Evolutionary conservation across 2,888 invertebrate species (phyloP), one percentile per base, ranked within the genome.

Genomic region (Conus canariensis): DNA sequence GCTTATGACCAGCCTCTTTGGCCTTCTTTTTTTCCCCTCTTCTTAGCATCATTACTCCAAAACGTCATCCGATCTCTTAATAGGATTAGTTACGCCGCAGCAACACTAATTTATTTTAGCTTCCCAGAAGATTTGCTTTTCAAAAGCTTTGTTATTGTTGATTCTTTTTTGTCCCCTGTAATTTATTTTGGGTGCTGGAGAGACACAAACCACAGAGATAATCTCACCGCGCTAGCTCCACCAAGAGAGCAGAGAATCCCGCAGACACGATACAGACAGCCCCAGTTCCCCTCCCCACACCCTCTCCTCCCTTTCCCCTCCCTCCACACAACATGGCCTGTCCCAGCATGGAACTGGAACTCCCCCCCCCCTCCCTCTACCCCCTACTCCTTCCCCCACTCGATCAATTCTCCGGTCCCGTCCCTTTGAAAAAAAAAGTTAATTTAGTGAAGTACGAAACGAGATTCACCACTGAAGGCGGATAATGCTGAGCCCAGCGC

Each of bases 391-490:
- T 45, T 45, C 45, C 45, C 30, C 45, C 45, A 45, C 45, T 45
- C 45, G 45, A 45, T 45, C 45, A 45, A 45, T 45, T 45, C 45
- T 45, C 45, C 80, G 3, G 6, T 45, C 16, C 19, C 4, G 14
- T 22, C 19, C 58, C 19, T 58, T 83, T 5, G 25, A 59, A 60
- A 25, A 85, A 83, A 83, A 83, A 83, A 45, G 58, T 83, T 58
- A 83, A 83, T 83, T 83, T 56, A 19, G 58, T 83, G 82, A 83
- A 83, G 82, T 83, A 60, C 58, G 12, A 56, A 58, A 56, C 22
- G 56, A 25, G 60, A 85, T 85, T 60, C 60, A 85, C 16, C 85
- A 60, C 60, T 59, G 60, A 83, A 83, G 82, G 58, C 85, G 60
- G 85, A 60, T 59, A 22, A 59, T 59, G 59, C 45, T 19, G 10